Evolutionary conservation across 1,140 invertebrate genomes (phyloP).

Genomic region (Cyclargus thomasi): DNA sequence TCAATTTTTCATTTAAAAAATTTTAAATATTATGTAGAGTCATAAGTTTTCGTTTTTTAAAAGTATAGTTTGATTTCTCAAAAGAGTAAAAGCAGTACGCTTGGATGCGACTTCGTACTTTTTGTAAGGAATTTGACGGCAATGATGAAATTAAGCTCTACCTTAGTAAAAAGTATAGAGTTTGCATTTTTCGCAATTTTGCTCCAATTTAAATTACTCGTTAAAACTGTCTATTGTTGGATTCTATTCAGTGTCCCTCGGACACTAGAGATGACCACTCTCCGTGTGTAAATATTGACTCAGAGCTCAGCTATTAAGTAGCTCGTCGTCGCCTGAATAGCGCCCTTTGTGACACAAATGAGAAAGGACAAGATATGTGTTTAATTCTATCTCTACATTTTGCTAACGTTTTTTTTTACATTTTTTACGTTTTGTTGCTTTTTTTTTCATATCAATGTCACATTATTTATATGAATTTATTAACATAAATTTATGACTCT

Average conservation of each 20-base stretch:
- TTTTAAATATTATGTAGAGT: no score
- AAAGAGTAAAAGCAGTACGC: no score
- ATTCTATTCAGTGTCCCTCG: constrained; percentile 38
- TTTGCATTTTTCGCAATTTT: not conserved
- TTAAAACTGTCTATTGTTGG: constrained; percentile 20
- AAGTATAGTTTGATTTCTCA: no score
- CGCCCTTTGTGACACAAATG: constrained; percentile 33
- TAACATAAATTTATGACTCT: not conserved
- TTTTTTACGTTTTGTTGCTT: not conserved
- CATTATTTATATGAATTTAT: not conserved
- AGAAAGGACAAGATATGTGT: constrained; percentile 28
- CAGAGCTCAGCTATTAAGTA: constrained; percentile 53
- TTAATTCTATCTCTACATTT: constrained; percentile 7
- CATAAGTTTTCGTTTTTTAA: no score
- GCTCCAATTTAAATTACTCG: constrained; percentile 4
- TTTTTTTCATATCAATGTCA: not conserved
- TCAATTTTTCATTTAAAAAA: no score
- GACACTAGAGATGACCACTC: constrained; percentile 58
- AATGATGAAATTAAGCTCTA: no score
- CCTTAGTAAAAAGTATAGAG: not conserved
- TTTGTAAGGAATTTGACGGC: no score
- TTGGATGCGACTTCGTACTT: no score
- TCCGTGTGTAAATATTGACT: constrained; percentile 56
- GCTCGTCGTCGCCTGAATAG: constrained; percentile 55
- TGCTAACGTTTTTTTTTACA: not conserved